These are phyloP conservation scores for Chiloscyllium punctatum DNA, from an alignment of 2,797 vertebrate genomes.

Conservation along the genomic window DNA sequence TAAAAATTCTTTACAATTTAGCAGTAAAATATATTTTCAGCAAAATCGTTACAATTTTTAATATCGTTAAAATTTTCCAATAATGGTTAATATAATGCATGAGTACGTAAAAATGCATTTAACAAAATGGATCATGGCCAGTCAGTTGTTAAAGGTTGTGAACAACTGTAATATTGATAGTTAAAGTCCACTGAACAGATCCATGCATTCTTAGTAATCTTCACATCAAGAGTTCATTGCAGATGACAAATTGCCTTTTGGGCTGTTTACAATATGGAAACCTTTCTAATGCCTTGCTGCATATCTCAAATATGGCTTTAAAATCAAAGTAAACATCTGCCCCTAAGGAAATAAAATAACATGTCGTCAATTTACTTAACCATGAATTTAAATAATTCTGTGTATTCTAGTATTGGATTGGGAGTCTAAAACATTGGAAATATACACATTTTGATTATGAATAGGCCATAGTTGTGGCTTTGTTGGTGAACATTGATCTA, in stretches of 20 bases:
- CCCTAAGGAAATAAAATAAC: background rate
- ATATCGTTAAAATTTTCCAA: no score
- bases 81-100: no score
- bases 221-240: background rate
- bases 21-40: no score
- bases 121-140: no score
- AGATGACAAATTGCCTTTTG: background rate
- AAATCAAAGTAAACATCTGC: background rate
- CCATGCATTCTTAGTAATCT: background rate
- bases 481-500: background rate
- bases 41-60: no score
- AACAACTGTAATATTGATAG: no score
- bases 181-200: background rate
- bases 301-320: background rate
- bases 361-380: background rate
- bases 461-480: background rate
- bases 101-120: no score
- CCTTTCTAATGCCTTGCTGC: background rate
- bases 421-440: background rate
- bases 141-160: no score
- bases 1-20: no score
- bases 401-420: background rate
- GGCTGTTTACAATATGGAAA: background rate
- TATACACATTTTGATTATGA: background rate
- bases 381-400: background rate